Conservation (phyloP, 2,113 vertebrate genomes). For the Ctenomys sociabilis region DNA sequence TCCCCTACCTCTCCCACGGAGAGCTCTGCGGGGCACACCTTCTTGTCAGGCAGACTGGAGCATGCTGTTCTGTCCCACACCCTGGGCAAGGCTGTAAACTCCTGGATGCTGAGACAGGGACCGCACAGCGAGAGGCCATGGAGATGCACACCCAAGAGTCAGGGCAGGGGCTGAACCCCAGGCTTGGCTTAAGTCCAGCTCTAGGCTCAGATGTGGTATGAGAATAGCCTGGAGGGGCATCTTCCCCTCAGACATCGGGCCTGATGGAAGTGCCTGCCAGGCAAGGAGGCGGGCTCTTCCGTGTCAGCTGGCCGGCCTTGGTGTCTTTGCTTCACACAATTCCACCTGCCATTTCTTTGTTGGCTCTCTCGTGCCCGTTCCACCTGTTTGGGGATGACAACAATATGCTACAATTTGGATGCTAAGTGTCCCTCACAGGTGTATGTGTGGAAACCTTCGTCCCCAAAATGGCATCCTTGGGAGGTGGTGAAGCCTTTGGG, state of each 20-base stretch:
- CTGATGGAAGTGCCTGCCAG: neutral
- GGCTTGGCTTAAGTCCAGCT: neutral
- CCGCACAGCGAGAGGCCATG: neutral
- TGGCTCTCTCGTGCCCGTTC: neutral
- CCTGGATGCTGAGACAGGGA: neutral
- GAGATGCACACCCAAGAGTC: neutral
- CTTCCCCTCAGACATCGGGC: neutral
- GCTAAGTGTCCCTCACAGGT: neutral
- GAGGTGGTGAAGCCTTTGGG: too few species aligned
- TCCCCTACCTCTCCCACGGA: neutral
- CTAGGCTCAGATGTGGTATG: neutral
- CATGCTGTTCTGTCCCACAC: neutral
- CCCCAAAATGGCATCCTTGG: neutral
- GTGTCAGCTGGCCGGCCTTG: fast-evolving
- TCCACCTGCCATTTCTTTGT: neutral
- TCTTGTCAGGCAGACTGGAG: neutral
- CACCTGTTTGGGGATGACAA: neutral
- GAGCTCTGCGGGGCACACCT: neutral
- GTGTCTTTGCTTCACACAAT: fast-evolving
- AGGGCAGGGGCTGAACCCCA: neutral
- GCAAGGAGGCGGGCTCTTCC: neutral
- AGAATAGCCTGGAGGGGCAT: neutral
- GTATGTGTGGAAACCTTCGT: neutral
- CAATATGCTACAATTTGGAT: neutral
- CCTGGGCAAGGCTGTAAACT: neutral